Evolutionary conservation across 2,888 invertebrate species (phyloP).

Genomic region (Cantharis lateralis): DNA sequence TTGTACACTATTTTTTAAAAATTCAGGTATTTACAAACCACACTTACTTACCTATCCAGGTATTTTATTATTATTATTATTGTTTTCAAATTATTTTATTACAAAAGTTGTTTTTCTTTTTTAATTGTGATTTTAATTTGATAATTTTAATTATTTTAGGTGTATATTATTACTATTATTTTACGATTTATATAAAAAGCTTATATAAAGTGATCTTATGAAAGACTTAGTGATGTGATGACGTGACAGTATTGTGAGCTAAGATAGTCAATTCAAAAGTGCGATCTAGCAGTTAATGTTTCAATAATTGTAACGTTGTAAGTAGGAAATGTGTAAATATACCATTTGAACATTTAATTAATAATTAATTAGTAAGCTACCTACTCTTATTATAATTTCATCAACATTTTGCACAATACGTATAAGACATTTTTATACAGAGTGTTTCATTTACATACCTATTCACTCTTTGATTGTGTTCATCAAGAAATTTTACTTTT

Average conservation of each 20-base stretch:
- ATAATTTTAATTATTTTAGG: conserved; percentile 2
- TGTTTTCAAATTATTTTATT: conserved; percentile 6
- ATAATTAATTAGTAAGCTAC: conserved; percentile 7
- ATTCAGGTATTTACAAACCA: not conserved
- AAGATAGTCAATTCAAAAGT: conserved; percentile 30
- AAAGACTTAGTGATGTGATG: conserved; percentile 25
- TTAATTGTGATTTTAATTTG: conserved; percentile 11
- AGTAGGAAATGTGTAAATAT: conserved; percentile 33
- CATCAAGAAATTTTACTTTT: not conserved
- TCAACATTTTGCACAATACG: conserved; percentile 20
- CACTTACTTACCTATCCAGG: not conserved
- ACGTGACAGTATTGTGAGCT: conserved; percentile 30
- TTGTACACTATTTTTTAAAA: conserved; percentile 4
- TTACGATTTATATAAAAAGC: conserved; percentile 4
- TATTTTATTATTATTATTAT: not conserved
- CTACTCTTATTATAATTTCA: conserved; percentile 18
- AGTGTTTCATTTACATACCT: not conserved
- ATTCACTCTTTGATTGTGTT: not conserved
- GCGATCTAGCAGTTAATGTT: conserved; percentile 27
- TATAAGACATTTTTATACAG: not conserved
- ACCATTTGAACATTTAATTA: conserved; percentile 23
- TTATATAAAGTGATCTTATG: conserved; percentile 7
- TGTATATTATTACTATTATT: conserved; percentile 8
- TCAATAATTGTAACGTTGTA: conserved; percentile 24
- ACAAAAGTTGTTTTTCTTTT: conserved; percentile 7